These are phyloP conservation scores for Petrolisthes cinctipes DNA, from an alignment of 2,888 invertebrate genomes.

Conservation along the genomic window DNA sequence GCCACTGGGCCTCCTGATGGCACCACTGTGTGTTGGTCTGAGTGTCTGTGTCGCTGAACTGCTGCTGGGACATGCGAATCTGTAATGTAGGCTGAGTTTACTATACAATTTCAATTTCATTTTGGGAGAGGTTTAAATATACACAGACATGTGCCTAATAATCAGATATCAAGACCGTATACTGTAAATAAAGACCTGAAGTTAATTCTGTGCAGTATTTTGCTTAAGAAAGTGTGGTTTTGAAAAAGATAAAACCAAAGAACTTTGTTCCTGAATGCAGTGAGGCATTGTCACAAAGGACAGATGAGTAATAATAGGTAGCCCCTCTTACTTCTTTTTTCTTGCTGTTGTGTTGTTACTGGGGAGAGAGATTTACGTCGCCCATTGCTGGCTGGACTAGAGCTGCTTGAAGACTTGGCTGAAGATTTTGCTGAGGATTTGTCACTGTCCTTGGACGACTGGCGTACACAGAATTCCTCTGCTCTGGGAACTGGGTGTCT, in stretches of 20 bases:
- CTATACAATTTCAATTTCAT: not conserved
- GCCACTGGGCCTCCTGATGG: constrained; percentile 42
- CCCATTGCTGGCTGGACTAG: constrained; percentile 56
- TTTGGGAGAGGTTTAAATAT: too few species aligned
- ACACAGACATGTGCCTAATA: too few species aligned
- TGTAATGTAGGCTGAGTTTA: not conserved
- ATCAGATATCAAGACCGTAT: too few species aligned
- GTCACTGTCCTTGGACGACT: constrained; percentile 53
- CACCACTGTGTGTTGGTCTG: constrained; percentile 11
- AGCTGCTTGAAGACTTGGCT: constrained; percentile 52
- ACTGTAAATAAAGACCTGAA: too few species aligned
- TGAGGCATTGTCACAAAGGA: too few species aligned
- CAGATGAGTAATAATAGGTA: too few species aligned
- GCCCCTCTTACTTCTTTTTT: constrained; percentile 29
- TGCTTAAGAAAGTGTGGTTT: too few species aligned
- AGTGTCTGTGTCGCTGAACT: constrained; percentile 6
- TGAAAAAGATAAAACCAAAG: too few species aligned
- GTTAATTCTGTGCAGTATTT: too few species aligned
- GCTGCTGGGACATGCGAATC: not conserved
- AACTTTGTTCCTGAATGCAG: too few species aligned
- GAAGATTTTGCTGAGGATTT: constrained; percentile 53
- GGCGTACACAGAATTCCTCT: constrained; percentile 41
- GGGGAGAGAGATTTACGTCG: constrained; percentile 54
- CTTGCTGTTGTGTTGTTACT: not conserved
- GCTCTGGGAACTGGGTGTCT: constrained; percentile 36